Percentiles rank a stretch among this genome's conserved stretches.
Conservation (phyloP, 2,888 invertebrate species). For the Siphlonurus alternatus region DNA sequence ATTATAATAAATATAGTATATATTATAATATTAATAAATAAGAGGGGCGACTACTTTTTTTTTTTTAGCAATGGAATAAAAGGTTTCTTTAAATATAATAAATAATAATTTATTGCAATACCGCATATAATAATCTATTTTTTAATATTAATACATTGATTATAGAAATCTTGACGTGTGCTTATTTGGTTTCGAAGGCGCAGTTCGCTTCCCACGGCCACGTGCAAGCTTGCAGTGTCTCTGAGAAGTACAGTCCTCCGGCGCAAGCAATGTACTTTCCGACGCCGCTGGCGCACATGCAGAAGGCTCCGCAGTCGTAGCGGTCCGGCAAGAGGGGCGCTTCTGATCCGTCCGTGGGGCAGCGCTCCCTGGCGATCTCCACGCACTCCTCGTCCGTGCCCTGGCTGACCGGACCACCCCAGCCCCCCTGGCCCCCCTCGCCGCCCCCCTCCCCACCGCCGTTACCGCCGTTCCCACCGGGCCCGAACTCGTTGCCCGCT, state of each 20-base stretch:
- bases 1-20: too few relatives aligned
- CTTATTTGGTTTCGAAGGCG: not conserved
- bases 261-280: not conserved
- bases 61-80: too few relatives aligned
- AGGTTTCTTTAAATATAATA: too few relatives aligned
- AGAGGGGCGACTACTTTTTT: too few relatives aligned
- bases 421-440: not conserved
- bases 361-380: not conserved
- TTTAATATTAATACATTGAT: too few relatives aligned
- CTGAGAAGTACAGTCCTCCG: not conserved
- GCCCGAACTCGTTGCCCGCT: not conserved
- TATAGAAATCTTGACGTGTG: too few relatives aligned
- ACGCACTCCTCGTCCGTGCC: not conserved
- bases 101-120: too few relatives aligned
- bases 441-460: not conserved
- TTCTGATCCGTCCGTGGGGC: not conserved
- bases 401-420: not conserved
- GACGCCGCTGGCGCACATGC: not conserved
- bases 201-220: not conserved
- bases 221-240: not conserved
- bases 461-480: not conserved
- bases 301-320: constrained; percentile 1
- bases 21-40: too few relatives aligned
- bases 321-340: not conserved
- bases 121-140: too few relatives aligned